phyloP scores from a whole-genome alignment of 1,140 invertebrate genomes.

The Drosophila trapezifrons region DNA sequence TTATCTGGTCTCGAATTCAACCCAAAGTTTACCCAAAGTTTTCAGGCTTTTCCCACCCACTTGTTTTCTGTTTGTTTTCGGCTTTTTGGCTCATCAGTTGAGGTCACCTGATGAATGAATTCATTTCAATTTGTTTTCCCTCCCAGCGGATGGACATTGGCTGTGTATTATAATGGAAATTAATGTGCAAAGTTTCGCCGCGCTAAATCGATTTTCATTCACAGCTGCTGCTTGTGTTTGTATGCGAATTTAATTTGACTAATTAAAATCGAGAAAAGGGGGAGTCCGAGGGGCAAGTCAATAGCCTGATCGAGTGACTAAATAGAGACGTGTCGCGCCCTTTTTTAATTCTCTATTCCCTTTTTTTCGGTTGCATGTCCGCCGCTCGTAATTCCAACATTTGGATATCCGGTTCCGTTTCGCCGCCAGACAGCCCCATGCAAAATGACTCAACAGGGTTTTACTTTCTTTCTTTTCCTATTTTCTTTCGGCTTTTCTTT shows the following conservation, averaged over 20 bases:
- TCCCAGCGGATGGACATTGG: conserved; percentile 17
- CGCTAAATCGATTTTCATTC: conserved; percentile 55
- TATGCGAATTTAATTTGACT: conserved; percentile 69
- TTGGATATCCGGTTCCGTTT: conserved; percentile 48
- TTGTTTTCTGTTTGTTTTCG: conserved; percentile 18
- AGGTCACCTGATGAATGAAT: conserved; percentile 56
- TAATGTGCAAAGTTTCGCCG: conserved; percentile 33
- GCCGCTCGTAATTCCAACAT: conserved; percentile 34
- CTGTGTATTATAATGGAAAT: conserved; percentile 39
- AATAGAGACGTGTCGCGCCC: conserved; percentile 38
- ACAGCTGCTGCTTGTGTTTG: conserved; percentile 13
- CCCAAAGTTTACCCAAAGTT: not conserved
- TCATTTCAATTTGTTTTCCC: conserved; percentile 48
- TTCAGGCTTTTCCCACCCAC: conserved; percentile 22
- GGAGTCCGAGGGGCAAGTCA: conserved; percentile 22
- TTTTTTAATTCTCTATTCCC: not conserved
- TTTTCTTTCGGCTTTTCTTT: not conserved
- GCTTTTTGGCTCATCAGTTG: conserved; percentile 24
- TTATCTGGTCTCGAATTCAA: not conserved
- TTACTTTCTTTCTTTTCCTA: conserved; percentile 8
- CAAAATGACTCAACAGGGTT: conserved; percentile 38
- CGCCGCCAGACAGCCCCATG: conserved; percentile 23
- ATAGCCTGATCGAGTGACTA: conserved; percentile 51
- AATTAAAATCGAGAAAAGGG: conserved; percentile 60
- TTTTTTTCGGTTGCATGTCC: conserved; percentile 37